Conservation (phyloP, 2,113 vertebrate species). For the Talpa occidentalis region DNA sequence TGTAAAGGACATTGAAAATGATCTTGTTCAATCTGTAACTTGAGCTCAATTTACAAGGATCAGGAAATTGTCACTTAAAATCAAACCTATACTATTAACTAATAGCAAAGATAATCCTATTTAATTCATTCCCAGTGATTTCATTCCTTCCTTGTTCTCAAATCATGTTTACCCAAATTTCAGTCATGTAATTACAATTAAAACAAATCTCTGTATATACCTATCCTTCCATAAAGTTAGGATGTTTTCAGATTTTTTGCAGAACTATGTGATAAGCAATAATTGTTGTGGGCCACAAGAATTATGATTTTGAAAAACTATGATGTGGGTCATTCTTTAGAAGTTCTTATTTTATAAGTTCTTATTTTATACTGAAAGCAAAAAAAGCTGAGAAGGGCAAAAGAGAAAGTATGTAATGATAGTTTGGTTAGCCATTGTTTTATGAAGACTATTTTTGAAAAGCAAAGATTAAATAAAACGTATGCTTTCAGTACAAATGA, state of each 20-base stretch:
- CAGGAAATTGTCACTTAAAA: not conserved
- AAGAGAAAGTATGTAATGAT: not conserved
- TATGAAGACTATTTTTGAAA: constrained; percentile 50
- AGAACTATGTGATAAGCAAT: not conserved
- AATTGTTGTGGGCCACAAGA: not conserved
- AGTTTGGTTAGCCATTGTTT: constrained; percentile 32
- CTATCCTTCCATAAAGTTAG: not conserved
- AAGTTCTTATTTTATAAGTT: not conserved
- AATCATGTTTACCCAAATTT: not conserved
- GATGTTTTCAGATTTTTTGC: not conserved
- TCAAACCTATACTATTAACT: not conserved
- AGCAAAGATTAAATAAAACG: constrained; percentile 59
- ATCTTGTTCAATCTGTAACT: not conserved
- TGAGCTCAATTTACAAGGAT: not conserved
- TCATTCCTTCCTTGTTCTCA: not conserved
- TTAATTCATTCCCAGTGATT: not conserved
- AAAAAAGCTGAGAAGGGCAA: not conserved
- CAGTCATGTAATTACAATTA: not conserved
- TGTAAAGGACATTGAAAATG: not conserved
- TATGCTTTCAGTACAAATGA: constrained; percentile 12
- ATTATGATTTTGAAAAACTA: not conserved
- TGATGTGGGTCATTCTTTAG: not conserved
- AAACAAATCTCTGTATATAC: not conserved
- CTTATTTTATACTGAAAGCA: not conserved
- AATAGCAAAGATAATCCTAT: not conserved